Evolutionary conservation across 2,113 vertebrate genomes (phyloP), one percentile per base, ranked within the genome.

Genomic region (Buteo buteo): DNA sequence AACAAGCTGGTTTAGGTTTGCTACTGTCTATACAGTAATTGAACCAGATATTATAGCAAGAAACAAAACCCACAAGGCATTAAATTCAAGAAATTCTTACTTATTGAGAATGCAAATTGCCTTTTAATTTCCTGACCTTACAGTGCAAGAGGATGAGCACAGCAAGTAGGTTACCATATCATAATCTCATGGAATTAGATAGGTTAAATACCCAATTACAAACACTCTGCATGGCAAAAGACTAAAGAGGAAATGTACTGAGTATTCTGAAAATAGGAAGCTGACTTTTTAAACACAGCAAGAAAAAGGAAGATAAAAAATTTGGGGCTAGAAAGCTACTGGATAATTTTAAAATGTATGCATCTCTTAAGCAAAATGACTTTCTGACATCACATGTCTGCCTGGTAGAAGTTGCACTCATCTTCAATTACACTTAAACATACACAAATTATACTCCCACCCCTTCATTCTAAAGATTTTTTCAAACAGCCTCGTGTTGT

Each of bases 91-190:
- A 88, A 95, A 96, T 88, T 45, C 31, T 93, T 58, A 82, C 40
- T 79, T 82, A 80, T 52, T 1, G 15, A 69, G 72, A 82, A 94
- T 52, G 66, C 21, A 87, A 94, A 95, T 54, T 84, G 44, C 13
- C 94, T 96, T 95, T 94, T 88, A 88, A 88, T 94, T 86, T 90
- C 58, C 47, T 96, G 74, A 97, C 91, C 83, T 97, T 93, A 69
- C 8, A 86, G 62, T 49, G 34, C 50, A 96, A 97, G n/a, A 82
- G 38, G 69, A 96, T 52, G 77, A 96, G 34, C 59, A 69, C 66
- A 82, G 49, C 64, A 47, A 94, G 31, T 62, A 86, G 16, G 93
- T 94, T 94, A 94, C 84, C 49, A 88, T 90, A 96, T 16, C 61
- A 85, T 86, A 95, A 96, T 92, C 70, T 81, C 86, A 49, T 69